Base-by-base conservation (phyloP, 2,113 vertebrate genomes). In the Aplodontia rufa region DNA sequence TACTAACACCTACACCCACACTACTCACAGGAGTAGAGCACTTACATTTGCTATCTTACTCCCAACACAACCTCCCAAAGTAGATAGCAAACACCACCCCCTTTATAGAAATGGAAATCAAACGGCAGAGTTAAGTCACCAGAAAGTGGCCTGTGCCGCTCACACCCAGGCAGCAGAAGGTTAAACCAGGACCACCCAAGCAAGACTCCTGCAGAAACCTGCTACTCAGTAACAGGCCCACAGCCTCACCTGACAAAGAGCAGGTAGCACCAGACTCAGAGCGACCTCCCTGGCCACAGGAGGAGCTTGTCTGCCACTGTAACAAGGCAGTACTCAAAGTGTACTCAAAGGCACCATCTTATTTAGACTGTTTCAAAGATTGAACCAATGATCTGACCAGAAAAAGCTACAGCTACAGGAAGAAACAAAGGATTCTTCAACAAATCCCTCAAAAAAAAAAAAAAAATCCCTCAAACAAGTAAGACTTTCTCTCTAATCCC, bases 61-160 rank as follows among this genome's bases (percentile, higher is more conserved):
- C 51, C 64, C 64, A 80, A 79, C 76, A 95, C 80, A 26, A 32
- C 40, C 60, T 72, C 45, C 68, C 24, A 47, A 35, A 42, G 37
- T 4, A 81, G 55, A 79, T 0, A 58, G 28, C 42, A 68, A 79
- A 26, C n/a, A 75, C 19, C 74, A 45, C 45, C 64, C 22, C 30
- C 58, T 64, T 92, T 55, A 74, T 40, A 92, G 58, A 95, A 92
- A 83, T 28, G 17, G 66, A 90, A 92, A 89, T 45, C 45, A 19
- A 71, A 91, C 8, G 30, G 35, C 26, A 92, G 66, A 35, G 58
- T 68, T 49, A 47, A 28, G 42, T 71, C 76, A 32, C 53, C 40
- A 81, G 9, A 24, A 96, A 95, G 51, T 62, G 45, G 58, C 30
- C 17, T 2, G 37, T 1, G 4, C 51, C 35, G n/a, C 58, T 76